These are phyloP conservation scores for Tigriopus californicus DNA, from an alignment of 2,888 invertebrate species.

Conservation along the genomic window DNA sequence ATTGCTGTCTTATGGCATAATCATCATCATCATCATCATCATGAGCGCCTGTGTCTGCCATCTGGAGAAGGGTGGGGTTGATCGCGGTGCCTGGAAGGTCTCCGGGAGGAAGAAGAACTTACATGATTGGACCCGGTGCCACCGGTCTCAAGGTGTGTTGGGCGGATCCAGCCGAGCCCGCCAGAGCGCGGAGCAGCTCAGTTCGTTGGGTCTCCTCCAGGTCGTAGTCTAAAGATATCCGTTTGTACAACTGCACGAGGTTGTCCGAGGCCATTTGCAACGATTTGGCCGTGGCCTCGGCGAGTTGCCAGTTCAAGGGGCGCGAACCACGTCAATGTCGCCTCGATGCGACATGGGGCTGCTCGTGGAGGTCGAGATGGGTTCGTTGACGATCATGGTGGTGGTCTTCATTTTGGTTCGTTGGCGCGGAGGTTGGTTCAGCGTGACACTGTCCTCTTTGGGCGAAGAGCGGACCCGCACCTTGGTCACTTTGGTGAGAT, in stretches of 20 bases:
- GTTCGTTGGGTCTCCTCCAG: slow-evolving; percentile 5
- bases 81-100: too few species aligned
- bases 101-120: too few species aligned
- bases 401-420: slow-evolving; percentile 15
- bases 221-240: slow-evolving; percentile 38
- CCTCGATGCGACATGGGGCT: not conserved
- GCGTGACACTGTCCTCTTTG: not conserved
- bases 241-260: slow-evolving; percentile 48
- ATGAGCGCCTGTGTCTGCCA: too few species aligned
- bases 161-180: not conserved
- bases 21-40: too few species aligned
- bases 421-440: not conserved
- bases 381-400: slow-evolving; percentile 11
- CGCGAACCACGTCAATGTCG: not conserved
- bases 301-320: slow-evolving; percentile 13
- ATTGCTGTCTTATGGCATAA: too few species aligned
- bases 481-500: slow-evolving; percentile 15
- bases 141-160: not conserved
- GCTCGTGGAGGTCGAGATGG: not conserved
- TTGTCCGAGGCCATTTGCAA: slow-evolving; percentile 32
- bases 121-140: too few species aligned
- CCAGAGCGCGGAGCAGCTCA: not conserved
- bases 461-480: not conserved
- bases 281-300: slow-evolving; percentile 26
- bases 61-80: too few species aligned